phyloP scores from a whole-genome alignment of 2,113 vertebrate species.

The Thymallus thymallus region DNA sequence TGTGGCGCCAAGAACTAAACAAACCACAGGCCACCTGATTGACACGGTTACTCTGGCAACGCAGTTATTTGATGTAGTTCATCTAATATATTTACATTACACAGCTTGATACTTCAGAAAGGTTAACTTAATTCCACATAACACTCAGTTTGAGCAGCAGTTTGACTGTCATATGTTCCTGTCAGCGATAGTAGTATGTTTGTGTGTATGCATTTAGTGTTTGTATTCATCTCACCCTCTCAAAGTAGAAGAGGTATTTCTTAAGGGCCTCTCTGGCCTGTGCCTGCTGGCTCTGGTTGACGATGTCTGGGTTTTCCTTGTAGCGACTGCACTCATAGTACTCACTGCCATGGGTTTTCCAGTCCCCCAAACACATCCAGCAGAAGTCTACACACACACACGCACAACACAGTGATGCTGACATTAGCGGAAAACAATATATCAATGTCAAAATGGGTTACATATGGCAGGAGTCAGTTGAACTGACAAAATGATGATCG shows the following conservation, averaged over 20 bases:
- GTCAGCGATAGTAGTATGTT: no score
- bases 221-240: constrained; percentile 82
- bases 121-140: no score
- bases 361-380: constrained; percentile 99
- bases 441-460: not conserved
- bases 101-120: no score
- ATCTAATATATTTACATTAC: no score
- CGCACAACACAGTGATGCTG: constrained; percentile 2
- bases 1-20: no score
- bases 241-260: constrained; percentile 99
- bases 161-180: no score
- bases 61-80: no score
- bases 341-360: constrained; percentile 99
- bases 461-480: not conserved
- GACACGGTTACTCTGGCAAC: no score
- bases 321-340: constrained; percentile 99
- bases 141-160: no score
- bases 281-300: constrained; percentile 99
- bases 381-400: constrained; percentile 85
- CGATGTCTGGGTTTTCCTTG: constrained; percentile 99
- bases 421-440: not conserved
- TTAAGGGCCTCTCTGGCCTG: constrained; percentile 98
- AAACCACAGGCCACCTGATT: no score
- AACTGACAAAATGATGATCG: not conserved
- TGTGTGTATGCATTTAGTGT: no score